These are phyloP conservation scores for Cataglyphis altisquamis DNA, from an alignment of 2,888 invertebrate genomes.

Conservation along the genomic window DNA sequence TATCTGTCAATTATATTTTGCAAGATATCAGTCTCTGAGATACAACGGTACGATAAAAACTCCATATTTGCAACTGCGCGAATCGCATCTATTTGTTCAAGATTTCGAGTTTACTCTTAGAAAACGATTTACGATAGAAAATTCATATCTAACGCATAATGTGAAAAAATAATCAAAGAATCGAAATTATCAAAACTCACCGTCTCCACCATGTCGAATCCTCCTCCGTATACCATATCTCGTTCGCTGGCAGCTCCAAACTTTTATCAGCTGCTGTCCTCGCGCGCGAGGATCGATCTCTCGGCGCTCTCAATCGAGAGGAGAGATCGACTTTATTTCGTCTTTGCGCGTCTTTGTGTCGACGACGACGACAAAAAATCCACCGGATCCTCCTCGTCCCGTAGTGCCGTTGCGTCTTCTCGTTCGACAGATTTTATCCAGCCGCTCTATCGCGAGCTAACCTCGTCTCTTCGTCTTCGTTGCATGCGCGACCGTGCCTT, in stretches of 20 bases:
- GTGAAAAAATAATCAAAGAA: background rate
- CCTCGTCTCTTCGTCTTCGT: constrained; percentile 59
- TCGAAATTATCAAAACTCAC: constrained; percentile 74
- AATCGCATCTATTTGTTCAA: background rate
- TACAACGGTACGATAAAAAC: background rate
- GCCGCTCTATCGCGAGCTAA: constrained; percentile 57
- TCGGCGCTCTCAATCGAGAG: constrained; percentile 57
- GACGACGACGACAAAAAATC: constrained; percentile 49
- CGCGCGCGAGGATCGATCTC: constrained; percentile 61
- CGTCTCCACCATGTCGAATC: constrained; percentile 84
- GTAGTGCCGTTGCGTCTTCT: constrained; percentile 39
- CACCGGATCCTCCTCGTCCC: constrained; percentile 30
- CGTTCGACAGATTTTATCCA: background rate
- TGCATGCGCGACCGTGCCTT: constrained; percentile 62
- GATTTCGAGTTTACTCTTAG: background rate
- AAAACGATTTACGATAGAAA: background rate
- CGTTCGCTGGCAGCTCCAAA: constrained; percentile 54
- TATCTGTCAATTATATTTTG: background rate
- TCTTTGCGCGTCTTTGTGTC: constrained; percentile 39
- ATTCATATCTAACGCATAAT: background rate
- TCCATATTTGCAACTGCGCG: background rate
- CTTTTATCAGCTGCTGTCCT: constrained; percentile 62
- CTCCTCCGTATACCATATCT: constrained; percentile 81
- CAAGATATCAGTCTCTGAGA: background rate
- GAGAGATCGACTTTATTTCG: constrained; percentile 63